Evolutionary conservation across 30 jellyfish, hydroid and myxozoan genomes (phyloP).

Genomic region (Aurelia sp.): DNA sequence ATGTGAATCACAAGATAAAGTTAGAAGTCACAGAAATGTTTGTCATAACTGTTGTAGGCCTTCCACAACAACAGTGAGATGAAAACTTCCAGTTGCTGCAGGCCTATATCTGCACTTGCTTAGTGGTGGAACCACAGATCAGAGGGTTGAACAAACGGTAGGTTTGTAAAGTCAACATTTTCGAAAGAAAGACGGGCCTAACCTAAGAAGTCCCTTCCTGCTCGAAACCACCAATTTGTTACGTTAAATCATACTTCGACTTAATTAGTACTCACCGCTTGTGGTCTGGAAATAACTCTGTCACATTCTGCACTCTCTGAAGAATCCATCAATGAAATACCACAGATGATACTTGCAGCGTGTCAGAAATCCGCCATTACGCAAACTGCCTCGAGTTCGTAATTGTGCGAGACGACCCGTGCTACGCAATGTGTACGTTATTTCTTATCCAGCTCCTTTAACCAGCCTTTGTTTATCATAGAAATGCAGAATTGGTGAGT

Average conservation of each 20-base stretch:
- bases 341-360: not conserved
- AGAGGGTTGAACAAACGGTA: not conserved
- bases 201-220: not conserved
- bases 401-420: conserved; percentile 7
- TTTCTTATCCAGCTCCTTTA: not conserved
- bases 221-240: not conserved
- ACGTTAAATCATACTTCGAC: not conserved
- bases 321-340: conserved; percentile 1
- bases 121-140: not conserved
- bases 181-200: not conserved
- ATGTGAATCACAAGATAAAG: no score
- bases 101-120: not conserved
- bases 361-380: conserved; percentile 2
- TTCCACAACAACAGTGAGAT: conserved; percentile 11
- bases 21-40: not conserved
- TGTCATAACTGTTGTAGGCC: not conserved
- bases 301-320: conserved; percentile 4
- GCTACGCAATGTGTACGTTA: not conserved
- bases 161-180: not conserved
- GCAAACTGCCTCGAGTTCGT: not conserved
- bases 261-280: not conserved
- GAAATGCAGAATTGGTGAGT: no score
- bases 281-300: not conserved
- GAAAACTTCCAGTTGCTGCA: not conserved
- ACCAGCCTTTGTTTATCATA: no score